A percentile compares a stretch with the other conserved stretches of the same genome.
phyloP scores from a whole-genome alignment of 2,888 invertebrate species.

The Zhengitettix transpicula region DNA sequence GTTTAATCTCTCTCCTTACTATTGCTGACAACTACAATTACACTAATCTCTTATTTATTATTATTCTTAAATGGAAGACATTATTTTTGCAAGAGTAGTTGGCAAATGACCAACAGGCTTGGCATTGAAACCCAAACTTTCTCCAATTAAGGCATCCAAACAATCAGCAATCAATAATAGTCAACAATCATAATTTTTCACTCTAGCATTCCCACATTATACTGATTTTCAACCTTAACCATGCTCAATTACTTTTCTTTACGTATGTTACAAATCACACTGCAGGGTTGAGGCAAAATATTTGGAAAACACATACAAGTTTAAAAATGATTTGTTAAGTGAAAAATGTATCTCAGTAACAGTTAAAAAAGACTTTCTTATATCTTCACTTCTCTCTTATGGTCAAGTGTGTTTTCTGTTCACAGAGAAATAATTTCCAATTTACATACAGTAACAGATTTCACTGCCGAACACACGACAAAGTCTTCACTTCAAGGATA shows the following conservation, averaged over 20 bases:
- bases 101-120: slow-evolving; percentile 12
- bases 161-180: slow-evolving; percentile 5
- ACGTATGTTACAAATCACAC: slow-evolving; percentile 7
- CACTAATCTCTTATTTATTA: slow-evolving; percentile 7
- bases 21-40: slow-evolving; percentile 10
- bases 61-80: slow-evolving; percentile 13
- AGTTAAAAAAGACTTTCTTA: neutral
- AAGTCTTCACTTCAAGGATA: neutral
- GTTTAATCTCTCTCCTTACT: slow-evolving; percentile 5
- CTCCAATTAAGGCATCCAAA: slow-evolving; percentile 12
- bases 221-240: neutral
- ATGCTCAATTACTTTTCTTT: neutral
- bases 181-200: neutral
- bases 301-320: slow-evolving; percentile 6
- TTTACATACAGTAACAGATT: neutral
- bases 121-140: slow-evolving; percentile 11
- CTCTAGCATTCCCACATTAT: neutral
- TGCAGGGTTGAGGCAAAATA: slow-evolving; percentile 5
- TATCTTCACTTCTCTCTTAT: too few relatives aligned
- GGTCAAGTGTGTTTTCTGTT: too few relatives aligned
- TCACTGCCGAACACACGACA: neutral
- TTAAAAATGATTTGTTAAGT: neutral
- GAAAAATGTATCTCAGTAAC: slow-evolving; percentile 1
- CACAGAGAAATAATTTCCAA: too few relatives aligned
- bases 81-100: slow-evolving; percentile 10